Evolutionary conservation across 2,888 invertebrate species (phyloP).

Genomic region (Gryllus longicercus): DNA sequence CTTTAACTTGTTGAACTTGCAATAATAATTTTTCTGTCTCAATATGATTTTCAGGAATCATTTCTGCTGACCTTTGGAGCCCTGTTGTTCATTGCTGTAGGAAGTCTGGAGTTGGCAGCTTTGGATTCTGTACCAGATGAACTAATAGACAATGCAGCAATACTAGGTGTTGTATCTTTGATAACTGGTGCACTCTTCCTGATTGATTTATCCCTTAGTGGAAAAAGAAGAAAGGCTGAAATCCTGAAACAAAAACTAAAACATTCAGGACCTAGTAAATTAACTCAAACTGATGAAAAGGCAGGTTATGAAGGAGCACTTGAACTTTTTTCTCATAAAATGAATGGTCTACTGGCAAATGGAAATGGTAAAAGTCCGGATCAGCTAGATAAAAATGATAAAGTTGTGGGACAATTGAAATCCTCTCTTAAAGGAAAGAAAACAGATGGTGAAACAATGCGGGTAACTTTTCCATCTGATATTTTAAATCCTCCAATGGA

Average conservation of each 20-base stretch:
- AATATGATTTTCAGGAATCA: constrained; percentile 53
- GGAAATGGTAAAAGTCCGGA: neutral
- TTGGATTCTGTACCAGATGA: constrained; percentile 66
- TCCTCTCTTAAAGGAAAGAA: neutral
- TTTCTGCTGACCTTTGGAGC: constrained; percentile 67
- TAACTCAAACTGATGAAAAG: neutral
- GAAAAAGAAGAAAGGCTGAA: neutral
- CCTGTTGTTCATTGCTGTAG: constrained; percentile 64
- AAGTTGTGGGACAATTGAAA: neutral
- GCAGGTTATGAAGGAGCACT: neutral
- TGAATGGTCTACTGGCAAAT: neutral
- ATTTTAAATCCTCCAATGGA: neutral
- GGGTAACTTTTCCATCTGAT: neutral
- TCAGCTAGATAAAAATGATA: neutral
- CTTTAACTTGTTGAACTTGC: no score
- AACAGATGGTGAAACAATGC: neutral
- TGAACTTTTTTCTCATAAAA: neutral
- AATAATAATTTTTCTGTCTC: no score
- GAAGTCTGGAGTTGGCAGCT: constrained; percentile 66
- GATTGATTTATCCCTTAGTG: constrained; percentile 50
- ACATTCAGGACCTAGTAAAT: neutral
- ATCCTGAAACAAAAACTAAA: neutral
- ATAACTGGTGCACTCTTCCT: constrained; percentile 66
- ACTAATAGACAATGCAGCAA: constrained; percentile 67
- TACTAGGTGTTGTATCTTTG: constrained; percentile 64